Base-by-base conservation (phyloP, 2,888 invertebrate species). In the Halictus quadricinctus region DNA sequence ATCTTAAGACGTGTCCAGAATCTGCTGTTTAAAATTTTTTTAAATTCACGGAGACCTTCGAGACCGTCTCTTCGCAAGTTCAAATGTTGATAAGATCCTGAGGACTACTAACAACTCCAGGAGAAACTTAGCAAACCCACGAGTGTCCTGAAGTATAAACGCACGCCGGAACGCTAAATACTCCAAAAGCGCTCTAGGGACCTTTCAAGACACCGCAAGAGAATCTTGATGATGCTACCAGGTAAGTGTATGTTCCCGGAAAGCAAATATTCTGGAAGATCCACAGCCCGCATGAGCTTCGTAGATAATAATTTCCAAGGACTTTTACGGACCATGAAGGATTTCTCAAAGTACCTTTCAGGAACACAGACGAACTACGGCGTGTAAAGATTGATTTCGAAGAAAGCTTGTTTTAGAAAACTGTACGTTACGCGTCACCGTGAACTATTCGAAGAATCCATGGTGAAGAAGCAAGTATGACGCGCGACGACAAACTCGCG, bases 401-500 rank as follows among this genome's bases (percentile, higher is more conserved):
- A 8, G 8, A 64, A 18, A 64, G 29, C 1, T 64, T 18, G 15
- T 36, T 18, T 64, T 12, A 13, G n/a, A n/a, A 70, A 46, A 21
- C n/a, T 46, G 10, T 64, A 12, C 12, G 10, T 6, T 41, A 41
- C 1, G 29, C 43, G 50, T 29, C 25, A 46, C 58, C 48, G 21
- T 66, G 66, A 75, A 76, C 73, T 74, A 54, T 13, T 60, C 48
- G 21, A 43, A 72, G 72, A 64, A 80, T 76, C n/a, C 25, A 50
- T 41, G 41, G 21, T 25, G 69, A 79, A 74, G 21, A 41, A 72
- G 41, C 64, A 29, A 58, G n/a, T 48, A 54, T 41, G 25, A 70
- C 70, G 60, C 18, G 66, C 73, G 70, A 58, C 50, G 60, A 72
- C 77, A 72, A 60, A 79, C 77, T 87, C 60, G 54, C 25, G 25